phyloP scores from a whole-genome alignment of 2,113 vertebrate species.

The Xiphias gladius region DNA sequence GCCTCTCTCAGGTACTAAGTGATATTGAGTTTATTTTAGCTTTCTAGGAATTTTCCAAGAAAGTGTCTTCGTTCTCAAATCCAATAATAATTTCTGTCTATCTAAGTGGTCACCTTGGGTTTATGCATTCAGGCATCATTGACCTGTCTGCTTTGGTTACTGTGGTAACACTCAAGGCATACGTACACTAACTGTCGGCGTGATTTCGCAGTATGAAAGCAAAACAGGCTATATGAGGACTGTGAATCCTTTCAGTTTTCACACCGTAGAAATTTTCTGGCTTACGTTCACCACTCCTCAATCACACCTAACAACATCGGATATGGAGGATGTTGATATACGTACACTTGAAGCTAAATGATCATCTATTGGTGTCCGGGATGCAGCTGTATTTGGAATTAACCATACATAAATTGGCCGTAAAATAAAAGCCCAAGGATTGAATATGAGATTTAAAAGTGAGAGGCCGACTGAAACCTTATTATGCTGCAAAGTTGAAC shows the following conservation, averaged over 20 bases:
- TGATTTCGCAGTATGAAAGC: background rate
- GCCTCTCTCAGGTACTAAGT: background rate
- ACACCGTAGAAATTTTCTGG: background rate
- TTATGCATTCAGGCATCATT: background rate
- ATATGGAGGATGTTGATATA: background rate
- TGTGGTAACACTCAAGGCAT: background rate
- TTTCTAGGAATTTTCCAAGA: background rate
- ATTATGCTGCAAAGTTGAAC: background rate
- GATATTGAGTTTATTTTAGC: background rate
- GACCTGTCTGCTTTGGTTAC: background rate
- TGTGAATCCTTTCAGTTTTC: background rate
- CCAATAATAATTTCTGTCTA: background rate
- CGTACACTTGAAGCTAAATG: background rate
- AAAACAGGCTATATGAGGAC: background rate
- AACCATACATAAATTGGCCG: background rate
- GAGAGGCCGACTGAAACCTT: background rate
- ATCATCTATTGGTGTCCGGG: background rate
- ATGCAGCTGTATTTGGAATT: background rate
- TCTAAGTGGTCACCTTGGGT: background rate
- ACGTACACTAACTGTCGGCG: background rate
- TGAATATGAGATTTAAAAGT: background rate
- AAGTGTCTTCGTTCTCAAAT: background rate
- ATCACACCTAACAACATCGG: background rate
- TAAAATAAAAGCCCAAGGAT: background rate
- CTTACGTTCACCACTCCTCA: background rate